Conservation (phyloP, 1,140 invertebrate genomes). For the Heterodera schachtii region DNA sequence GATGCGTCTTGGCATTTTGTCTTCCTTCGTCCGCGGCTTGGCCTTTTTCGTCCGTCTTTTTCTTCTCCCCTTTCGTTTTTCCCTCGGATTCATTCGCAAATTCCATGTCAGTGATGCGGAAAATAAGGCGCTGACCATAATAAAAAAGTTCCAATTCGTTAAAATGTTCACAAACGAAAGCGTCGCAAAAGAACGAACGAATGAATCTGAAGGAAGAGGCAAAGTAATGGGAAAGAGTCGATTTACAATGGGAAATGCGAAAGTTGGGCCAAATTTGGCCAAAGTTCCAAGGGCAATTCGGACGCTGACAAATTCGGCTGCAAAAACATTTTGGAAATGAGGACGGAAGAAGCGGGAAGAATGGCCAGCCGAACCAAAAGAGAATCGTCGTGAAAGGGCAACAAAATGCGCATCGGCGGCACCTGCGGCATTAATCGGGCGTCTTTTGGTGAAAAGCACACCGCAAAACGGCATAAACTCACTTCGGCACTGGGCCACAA, state of each 20-base stretch:
- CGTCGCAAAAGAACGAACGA: constrained; percentile 20
- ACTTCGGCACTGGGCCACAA: constrained; percentile 34
- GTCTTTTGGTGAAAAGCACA: neutral
- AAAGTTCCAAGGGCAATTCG: constrained; percentile 10
- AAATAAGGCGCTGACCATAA: constrained; percentile 28
- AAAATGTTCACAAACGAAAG: constrained; percentile 1
- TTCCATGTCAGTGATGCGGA: constrained; percentile 11
- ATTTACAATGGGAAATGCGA: neutral
- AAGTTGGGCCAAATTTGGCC: constrained; percentile 1
- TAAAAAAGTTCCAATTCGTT: constrained; percentile 20
- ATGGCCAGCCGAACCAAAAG: constrained; percentile 9
- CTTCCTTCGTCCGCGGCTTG: neutral
- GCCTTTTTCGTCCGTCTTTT: neutral
- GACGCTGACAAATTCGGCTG: constrained; percentile 12
- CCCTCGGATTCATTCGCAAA: neutral
- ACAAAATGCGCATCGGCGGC: constrained; percentile 9
- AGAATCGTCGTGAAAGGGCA: neutral
- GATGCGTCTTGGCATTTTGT: neutral
- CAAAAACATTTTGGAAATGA: constrained; percentile 10
- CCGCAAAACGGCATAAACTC: neutral
- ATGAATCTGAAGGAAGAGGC: neutral
- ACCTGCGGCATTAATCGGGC: neutral
- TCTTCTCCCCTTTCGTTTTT: neutral
- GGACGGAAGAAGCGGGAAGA: constrained; percentile 1
- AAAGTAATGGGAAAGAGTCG: neutral